phyloP scores from a whole-genome alignment of 2,797 vertebrate genomes.

The Silurus aristotelis region DNA sequence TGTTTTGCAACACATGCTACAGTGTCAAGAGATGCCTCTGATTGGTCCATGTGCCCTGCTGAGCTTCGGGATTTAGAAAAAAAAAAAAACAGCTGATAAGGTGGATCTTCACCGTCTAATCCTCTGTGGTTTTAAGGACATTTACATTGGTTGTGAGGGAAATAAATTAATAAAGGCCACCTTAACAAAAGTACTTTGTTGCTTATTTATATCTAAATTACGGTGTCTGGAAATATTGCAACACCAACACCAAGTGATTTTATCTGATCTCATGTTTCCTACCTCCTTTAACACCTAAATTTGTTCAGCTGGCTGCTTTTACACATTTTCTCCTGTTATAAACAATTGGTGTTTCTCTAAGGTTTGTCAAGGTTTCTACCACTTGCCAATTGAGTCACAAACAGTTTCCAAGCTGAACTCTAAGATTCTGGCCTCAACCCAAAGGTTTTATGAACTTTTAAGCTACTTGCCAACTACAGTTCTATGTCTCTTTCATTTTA shows the following conservation, averaged over 20 bases:
- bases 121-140: constrained; percentile 25
- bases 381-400: neutral
- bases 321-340: neutral
- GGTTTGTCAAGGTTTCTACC: neutral
- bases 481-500: neutral
- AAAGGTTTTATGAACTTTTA: neutral
- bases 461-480: neutral
- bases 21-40: constrained; percentile 4
- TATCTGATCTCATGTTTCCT: neutral
- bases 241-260: neutral
- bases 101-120: constrained; percentile 16
- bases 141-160: constrained; percentile 1
- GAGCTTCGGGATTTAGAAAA: constrained; percentile 8
- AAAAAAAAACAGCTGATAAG: constrained; percentile 20
- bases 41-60: constrained; percentile 26
- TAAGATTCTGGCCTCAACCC: neutral
- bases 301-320: neutral
- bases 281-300: neutral
- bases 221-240: neutral
- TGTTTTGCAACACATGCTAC: constrained; percentile 17
- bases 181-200: neutral
- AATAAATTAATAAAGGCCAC: constrained; percentile 14
- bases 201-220: neutral
- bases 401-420: neutral
- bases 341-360: neutral